Conservation (phyloP, 2,113 vertebrate species). For the Rhabdornis inornatus region DNA sequence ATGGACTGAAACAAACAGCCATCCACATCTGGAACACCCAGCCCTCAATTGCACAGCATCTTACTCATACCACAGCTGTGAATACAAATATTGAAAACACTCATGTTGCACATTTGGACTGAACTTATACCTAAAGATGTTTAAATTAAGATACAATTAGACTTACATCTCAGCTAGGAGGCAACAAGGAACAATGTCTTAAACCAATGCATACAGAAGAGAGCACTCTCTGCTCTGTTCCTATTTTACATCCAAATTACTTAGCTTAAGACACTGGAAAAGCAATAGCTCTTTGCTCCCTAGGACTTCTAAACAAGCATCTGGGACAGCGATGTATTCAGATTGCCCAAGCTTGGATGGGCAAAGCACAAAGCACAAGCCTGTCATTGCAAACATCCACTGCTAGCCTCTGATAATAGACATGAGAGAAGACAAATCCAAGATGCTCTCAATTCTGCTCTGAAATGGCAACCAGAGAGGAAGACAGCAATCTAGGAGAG, state of each 20-base stretch:
- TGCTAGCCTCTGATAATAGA: background rate
- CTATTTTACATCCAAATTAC: background rate
- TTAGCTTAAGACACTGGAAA: background rate
- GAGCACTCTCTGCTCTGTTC: background rate
- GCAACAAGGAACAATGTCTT: background rate
- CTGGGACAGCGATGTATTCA: background rate
- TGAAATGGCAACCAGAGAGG: background rate
- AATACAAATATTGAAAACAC: background rate
- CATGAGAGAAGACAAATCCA: background rate
- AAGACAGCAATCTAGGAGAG: background rate
- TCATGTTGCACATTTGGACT: background rate
- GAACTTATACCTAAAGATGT: background rate
- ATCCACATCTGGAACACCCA: background rate
- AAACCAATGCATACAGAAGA: background rate
- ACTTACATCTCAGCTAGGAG: background rate
- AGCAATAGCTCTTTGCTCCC: background rate
- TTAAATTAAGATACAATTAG: background rate
- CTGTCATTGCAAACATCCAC: background rate
- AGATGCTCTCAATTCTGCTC: background rate
- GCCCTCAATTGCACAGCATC: background rate
- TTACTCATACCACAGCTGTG: background rate
- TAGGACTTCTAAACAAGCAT: background rate
- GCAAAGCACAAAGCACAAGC: no score
- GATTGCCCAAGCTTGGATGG: background rate
- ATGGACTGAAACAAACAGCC: background rate